phyloP scores from a whole-genome alignment of 2,113 vertebrate species.

The Sprattus sprattus region DNA sequence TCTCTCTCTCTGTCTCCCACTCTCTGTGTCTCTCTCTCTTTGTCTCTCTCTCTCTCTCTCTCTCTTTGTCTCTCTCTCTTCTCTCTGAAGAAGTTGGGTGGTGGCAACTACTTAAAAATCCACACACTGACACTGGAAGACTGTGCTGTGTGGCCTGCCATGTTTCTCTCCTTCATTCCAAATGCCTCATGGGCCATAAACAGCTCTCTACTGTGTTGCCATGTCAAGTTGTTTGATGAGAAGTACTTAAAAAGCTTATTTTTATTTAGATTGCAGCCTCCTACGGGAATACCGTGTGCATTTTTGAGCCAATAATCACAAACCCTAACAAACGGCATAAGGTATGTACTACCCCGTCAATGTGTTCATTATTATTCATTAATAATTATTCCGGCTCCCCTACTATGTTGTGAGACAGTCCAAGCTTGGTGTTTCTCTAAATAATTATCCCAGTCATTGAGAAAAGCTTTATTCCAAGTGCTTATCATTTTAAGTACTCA shows the following conservation, averaged over 20 bases:
- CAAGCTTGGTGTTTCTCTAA: not conserved
- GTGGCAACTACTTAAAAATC: not conserved
- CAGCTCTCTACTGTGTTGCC: not conserved
- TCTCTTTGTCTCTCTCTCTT: not conserved
- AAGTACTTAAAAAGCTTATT: conserved; percentile 36
- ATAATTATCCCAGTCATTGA: not conserved
- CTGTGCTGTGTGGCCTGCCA: not conserved
- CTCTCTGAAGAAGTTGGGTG: not conserved
- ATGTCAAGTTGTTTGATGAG: not conserved
- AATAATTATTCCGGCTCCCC: conserved; percentile 22
- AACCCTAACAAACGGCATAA: conserved; percentile 94
- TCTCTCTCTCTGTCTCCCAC: no score
- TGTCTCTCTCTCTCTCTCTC: not conserved
- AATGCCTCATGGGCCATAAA: not conserved
- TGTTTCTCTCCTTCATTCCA: not conserved
- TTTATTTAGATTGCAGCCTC: conserved; percentile 93
- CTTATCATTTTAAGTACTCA: not conserved
- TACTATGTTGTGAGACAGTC: not conserved
- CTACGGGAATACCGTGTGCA: conserved; percentile 96
- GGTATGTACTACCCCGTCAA: conserved; percentile 74
- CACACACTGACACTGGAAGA: not conserved
- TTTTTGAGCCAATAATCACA: conserved; percentile 91
- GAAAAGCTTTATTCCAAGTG: not conserved
- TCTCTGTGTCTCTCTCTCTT: no score
- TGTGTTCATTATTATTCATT: not conserved